A percentile compares a stretch with the other conserved stretches of the same genome.
Conservation (phyloP, 2,113 vertebrate genomes). For the Callorhinus ursinus region DNA sequence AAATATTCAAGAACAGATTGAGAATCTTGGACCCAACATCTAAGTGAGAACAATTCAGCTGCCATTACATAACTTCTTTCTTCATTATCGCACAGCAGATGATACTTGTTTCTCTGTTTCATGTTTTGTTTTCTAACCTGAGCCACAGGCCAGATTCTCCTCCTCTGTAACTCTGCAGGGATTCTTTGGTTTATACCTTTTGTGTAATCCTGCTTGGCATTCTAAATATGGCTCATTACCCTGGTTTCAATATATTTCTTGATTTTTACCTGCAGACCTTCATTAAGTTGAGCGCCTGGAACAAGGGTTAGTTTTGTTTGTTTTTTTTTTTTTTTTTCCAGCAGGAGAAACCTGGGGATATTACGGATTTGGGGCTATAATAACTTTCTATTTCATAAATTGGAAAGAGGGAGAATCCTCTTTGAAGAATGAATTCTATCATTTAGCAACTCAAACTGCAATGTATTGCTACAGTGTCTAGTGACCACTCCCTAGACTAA, state of each 20-base stretch:
- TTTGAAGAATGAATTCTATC: conserved; percentile 26
- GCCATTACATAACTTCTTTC: conserved; percentile 26
- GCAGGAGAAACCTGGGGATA: conserved; percentile 31
- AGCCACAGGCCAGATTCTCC: conserved; percentile 57
- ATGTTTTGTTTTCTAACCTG: conserved; percentile 70
- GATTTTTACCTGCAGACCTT: conserved; percentile 9
- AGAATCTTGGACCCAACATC: conserved; percentile 24
- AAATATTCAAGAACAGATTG: conserved; percentile 48
- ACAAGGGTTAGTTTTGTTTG: not conserved
- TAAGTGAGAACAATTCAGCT: conserved; percentile 46
- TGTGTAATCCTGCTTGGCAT: conserved; percentile 46
- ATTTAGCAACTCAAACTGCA: conserved; percentile 31
- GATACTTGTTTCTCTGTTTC: conserved; percentile 68
- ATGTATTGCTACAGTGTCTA: not conserved
- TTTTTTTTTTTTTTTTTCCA: not conserved
- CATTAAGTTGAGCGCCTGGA: not conserved
- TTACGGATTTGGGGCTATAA: not conserved
- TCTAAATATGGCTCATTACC: conserved; percentile 53
- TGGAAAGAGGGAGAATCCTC: not conserved
- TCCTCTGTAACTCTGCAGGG: conserved; percentile 61
- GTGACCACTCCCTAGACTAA: not conserved
- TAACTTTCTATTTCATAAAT: conserved; percentile 41
- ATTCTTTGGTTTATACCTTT: conserved; percentile 60
- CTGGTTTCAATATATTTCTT: conserved; percentile 31
- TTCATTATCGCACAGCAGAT: conserved; percentile 63